Evolutionary conservation across 2,797 vertebrate genomes (phyloP).

Genomic region (Geotrypetes seraphini): DNA sequence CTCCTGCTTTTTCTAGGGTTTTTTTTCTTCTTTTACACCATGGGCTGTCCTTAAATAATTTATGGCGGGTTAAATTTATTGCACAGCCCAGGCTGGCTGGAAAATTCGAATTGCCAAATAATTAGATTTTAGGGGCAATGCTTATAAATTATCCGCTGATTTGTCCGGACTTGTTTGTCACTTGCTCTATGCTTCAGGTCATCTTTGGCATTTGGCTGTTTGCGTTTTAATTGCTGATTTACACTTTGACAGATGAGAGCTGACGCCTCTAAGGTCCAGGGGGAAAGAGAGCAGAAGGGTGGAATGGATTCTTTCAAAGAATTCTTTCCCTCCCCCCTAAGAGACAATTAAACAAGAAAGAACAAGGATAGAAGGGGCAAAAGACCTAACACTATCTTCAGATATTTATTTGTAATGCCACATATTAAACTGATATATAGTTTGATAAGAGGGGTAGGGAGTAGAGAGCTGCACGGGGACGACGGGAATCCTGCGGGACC

Average conservation of each 20-base stretch:
- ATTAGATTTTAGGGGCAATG: slow-evolving; percentile 97
- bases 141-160: slow-evolving; percentile 98
- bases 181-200: slow-evolving; percentile 87
- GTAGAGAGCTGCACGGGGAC: no score
- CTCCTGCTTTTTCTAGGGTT: slow-evolving; percentile 34
- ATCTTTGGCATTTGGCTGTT: slow-evolving; percentile 98
- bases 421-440: no score
- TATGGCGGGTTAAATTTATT: slow-evolving; percentile 96
- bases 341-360: no score
- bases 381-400: no score
- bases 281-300: slow-evolving; percentile 20
- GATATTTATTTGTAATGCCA: no score
- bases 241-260: slow-evolving; percentile 97
- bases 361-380: no score
- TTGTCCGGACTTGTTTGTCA: slow-evolving; percentile 98
- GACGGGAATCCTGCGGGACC: no score
- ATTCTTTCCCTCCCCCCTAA: slow-evolving; percentile 39
- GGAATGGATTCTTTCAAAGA: slow-evolving; percentile 44
- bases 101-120: slow-evolving; percentile 98
- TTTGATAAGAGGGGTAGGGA: no score
- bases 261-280: slow-evolving; percentile 76
- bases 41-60: slow-evolving; percentile 94
- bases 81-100: slow-evolving; percentile 78
- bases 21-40: slow-evolving; percentile 70
- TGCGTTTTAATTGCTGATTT: slow-evolving; percentile 98